Percentiles rank a stretch among this genome's conserved stretches.
Conservation (phyloP, 2,888 invertebrate genomes). For the Andrena bucephala region DNA sequence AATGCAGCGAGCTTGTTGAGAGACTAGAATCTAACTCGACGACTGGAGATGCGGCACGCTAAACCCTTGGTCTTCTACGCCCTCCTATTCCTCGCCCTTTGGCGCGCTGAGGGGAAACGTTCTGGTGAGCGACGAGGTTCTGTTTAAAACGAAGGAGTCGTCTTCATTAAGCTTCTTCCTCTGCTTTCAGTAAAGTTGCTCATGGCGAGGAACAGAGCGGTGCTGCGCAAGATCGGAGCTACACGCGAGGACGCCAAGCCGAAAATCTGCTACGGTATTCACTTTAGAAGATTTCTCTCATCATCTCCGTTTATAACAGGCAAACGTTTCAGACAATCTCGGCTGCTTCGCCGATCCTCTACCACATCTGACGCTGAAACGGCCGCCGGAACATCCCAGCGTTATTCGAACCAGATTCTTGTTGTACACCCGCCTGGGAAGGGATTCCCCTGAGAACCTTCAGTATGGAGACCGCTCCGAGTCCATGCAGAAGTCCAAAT, state of each 20-base stretch:
- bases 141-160: background rate
- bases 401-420: slow-evolving; percentile 86
- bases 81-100: background rate
- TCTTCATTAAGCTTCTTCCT: background rate
- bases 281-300: background rate
- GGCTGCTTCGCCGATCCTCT: slow-evolving; percentile 87
- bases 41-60: slow-evolving; percentile 46
- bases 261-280: slow-evolving; percentile 81
- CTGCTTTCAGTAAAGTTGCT: slow-evolving; percentile 51
- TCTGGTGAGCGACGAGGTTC: slow-evolving; percentile 34
- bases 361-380: slow-evolving; percentile 86
- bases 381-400: slow-evolving; percentile 86
- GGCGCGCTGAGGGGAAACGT: slow-evolving; percentile 24
- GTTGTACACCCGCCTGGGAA: slow-evolving; percentile 85
- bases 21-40: slow-evolving; percentile 9
- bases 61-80: slow-evolving; percentile 14
- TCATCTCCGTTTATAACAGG: background rate
- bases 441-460: slow-evolving; percentile 84
- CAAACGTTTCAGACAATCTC: slow-evolving; percentile 85
- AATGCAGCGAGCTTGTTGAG: slow-evolving; percentile 16
- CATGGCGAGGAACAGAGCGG: slow-evolving; percentile 35
- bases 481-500: slow-evolving; percentile 85
- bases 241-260: slow-evolving; percentile 75
- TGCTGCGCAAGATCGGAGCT: slow-evolving; percentile 67
- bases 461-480: slow-evolving; percentile 85